Evolutionary conservation across 2,888 invertebrate genomes (phyloP), one percentile per base, ranked within the genome.

Genomic region (Diadromus collaris): DNA sequence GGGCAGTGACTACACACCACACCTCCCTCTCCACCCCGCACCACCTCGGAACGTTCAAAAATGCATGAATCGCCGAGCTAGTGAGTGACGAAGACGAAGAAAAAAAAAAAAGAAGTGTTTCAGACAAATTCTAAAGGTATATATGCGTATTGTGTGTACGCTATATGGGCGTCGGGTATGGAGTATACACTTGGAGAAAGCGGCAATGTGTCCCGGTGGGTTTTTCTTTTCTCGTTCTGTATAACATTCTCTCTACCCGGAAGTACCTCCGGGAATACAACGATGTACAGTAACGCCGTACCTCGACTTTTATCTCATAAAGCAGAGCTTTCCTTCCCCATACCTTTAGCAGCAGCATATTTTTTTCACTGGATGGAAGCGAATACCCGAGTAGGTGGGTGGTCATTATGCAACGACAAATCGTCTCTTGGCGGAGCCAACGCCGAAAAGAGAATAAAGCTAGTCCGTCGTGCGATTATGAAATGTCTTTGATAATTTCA

Each of bases 61-160:
- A 77, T 80, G 77, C 77, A 80, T 80, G 61, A 77, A 80, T 70
- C 70, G 80, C 74, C 74, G 65, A 61, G 69, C 21, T 56, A 46
- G 56, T 44, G 56, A 34, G 56, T 10, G 38, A 32, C 24, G 54
- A 67, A 58, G 13, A 38, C 41, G 29, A 13, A 74, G 41, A 61
- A 41, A 60, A 74, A 70, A 60, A 46, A 71, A 51, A 24, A 24
- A 51, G 10, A 51, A 51, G 51, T 71, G 13, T 27, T 65, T 48
- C 48, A 34, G 65, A 34, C 34, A 65, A 34, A 67, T 77, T 71
- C 38, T 34, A 54, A 61, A 65, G 65, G 32, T 67, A 70, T 64
- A 70, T 38, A 54, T 16, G 65, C 32, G 60, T 67, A 71, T 67
- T 70, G 58, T 67, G 65, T 48, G 51, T 46, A 34, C 34, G 38